Conservation (phyloP, 2,888 invertebrate genomes). For the Cryptosula pallasiana region DNA sequence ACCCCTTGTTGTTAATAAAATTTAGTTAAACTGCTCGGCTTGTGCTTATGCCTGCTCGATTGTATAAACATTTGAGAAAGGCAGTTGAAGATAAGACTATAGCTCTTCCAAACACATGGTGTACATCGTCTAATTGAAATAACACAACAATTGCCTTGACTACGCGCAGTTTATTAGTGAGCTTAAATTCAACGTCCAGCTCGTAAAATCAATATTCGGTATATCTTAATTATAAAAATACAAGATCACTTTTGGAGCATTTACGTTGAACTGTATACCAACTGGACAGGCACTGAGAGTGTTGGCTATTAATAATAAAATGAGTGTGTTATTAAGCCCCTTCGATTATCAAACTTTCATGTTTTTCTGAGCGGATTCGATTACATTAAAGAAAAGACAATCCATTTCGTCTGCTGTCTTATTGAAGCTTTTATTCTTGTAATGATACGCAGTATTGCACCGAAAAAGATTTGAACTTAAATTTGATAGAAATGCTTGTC, state of each 20-base stretch:
- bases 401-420: not conserved
- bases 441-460: not conserved
- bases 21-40: not conserved
- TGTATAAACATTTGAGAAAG: constrained; percentile 18
- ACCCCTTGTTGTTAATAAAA: constrained; percentile 18
- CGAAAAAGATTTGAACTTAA: constrained; percentile 7
- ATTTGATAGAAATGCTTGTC: constrained; percentile 21
- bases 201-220: not conserved
- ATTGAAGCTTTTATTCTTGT: constrained; percentile 13
- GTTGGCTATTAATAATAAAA: constrained; percentile 15
- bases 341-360: not conserved
- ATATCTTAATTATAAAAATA: constrained; percentile 6
- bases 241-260: not conserved
- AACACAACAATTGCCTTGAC: not conserved
- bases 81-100: not conserved
- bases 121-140: constrained; percentile 21
- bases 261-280: not conserved
- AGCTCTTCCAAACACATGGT: constrained; percentile 21
- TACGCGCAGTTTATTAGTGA: too few species aligned
- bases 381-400: not conserved
- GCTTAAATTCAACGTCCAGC: too few species aligned
- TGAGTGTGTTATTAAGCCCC: constrained; percentile 10
- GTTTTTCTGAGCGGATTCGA: not conserved
- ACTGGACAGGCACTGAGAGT: not conserved
- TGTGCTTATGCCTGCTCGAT: not conserved